phyloP scores from a whole-genome alignment of 2,797 vertebrate genomes.

The Microctenopoma stevenorrisi region DNA sequence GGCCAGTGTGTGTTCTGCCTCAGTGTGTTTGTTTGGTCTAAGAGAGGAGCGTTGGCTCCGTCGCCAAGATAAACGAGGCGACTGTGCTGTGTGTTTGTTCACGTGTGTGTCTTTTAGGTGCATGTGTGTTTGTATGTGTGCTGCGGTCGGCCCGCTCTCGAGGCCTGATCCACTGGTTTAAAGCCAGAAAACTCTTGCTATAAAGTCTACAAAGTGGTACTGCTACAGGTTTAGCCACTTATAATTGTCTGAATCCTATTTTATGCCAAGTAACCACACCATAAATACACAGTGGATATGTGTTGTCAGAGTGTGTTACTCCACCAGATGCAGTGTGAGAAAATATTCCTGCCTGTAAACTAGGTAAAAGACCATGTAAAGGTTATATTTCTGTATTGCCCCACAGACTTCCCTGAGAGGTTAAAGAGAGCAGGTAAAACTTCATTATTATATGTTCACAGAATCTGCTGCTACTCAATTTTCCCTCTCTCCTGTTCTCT shows the following conservation, averaged over 20 bases:
- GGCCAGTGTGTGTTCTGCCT: conserved; percentile 29
- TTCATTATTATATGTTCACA: conserved; percentile 29
- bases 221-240: conserved; percentile 9
- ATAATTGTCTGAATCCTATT: conserved; percentile 25
- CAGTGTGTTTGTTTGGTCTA: conserved; percentile 68
- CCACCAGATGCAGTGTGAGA: neutral
- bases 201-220: neutral
- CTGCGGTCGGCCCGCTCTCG: neutral
- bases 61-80: conserved; percentile 58
- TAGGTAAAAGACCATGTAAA: conserved; percentile 6
- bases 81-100: conserved; percentile 13
- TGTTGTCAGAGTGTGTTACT: conserved; percentile 1
- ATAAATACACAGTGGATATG: conserved; percentile 2
- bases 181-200: conserved; percentile 21
- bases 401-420: conserved; percentile 26
- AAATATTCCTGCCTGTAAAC: neutral
- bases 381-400: conserved; percentile 9
- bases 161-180: conserved; percentile 13
- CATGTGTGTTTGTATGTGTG: conserved; percentile 17
- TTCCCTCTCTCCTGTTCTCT: conserved; percentile 32
- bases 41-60: conserved; percentile 43
- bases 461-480: conserved; percentile 50
- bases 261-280: conserved; percentile 24
- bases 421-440: conserved; percentile 49
- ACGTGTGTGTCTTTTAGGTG: neutral